Base-by-base conservation (phyloP, 2,797 vertebrate genomes). In the Cyclura pinguis region DNA sequence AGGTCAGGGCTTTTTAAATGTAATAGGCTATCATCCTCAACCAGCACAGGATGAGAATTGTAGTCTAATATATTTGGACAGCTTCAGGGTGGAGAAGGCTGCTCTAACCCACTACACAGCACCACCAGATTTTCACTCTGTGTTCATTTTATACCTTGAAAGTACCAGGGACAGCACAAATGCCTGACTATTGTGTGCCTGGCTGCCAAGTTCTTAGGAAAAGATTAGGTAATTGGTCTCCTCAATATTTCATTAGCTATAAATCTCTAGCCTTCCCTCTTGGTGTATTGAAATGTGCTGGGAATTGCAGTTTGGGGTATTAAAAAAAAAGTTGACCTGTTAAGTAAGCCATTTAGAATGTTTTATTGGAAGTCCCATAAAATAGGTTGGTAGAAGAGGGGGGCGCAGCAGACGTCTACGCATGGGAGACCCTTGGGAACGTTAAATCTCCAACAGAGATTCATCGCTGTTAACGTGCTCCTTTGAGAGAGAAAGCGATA, bases 161-260 rank as follows among this genome's bases (percentile, higher is more conserved):
- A 92, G 92, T 16, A 84, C 38, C 89, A 88, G 38, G 52, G 84
- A 86, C 86, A 94, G 88, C 52, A 77, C 2, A 2, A 47, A 47
- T 84, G 73, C 87, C 83, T 62, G 18, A 24, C 77, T 95, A 81
- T 18, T 88, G 24, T 64, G n/a, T 64, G 47, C 5, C 12, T 91
- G 13, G 6, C 76, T 88, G 82, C 47, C 18, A 8, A 12, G 55
- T 90, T 92, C 69, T 35, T 42, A 92, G 87, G 9, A 94, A 91
- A 94, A 94, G 86, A 88, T 93, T 88, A 91, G 88, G 55, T 87
- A 94, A 96, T 93, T 27, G 0, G 52, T 64, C 86, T 94, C 94
- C 93, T 94, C 90, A 95, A 93, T 94, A 92, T 91, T 96, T 96
- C 80, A 94, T 94, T 94, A 95, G 89, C 91, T 89, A 64, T 88